Base-by-base conservation (phyloP, 2,113 vertebrate species). In the Kobus ellipsiprymnus region DNA sequence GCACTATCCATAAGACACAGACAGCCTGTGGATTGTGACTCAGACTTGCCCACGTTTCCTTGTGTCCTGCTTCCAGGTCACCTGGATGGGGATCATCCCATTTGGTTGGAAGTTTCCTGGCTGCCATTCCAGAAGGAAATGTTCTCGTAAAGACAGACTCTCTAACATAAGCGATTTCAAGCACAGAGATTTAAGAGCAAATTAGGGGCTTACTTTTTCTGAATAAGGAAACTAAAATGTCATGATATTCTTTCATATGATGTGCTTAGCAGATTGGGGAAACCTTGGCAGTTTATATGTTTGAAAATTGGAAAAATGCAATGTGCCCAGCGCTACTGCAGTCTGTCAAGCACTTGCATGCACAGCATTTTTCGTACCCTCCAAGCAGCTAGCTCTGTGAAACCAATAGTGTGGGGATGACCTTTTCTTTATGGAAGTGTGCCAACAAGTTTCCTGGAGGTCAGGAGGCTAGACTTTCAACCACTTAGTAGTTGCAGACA, bases 81-180 rank as follows among this genome's bases (percentile, higher is more conserved):
- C 97, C 96, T 96, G 89, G 78, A 87, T 60, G 48, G 3, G 23
- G 91, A 96, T 52, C 86, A 52, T 98, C 52, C 33, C 7, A 10
- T 84, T 74, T 62, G 62, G 82, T 87, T 81, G 71, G 82, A 96
- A 97, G 82, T 91, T 97, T 98, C 97, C 97, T 97, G 97, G 97
- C 95, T 67, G 67, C 67, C 78, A 12, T 97, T 97, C 85, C 71
- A 94, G 97, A 94, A 98, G 97, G 83, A 97, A 98, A 97, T 89
- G 92, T 93, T 78, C 88, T 95, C 87, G 62, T 84, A 97, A 91
- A 96, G 82, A 67, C 95, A 84, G 89, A 97, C 82, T 97, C 59
- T 95, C 94, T 87, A 95, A 67, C 2, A 54, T 59, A 94, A 94
- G 86, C 81, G 89, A 82, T 88, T 97, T 93, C 52, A 87, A 94